Conservation (phyloP, 2,797 vertebrate genomes). For the Pangasius krempfi region DNA sequence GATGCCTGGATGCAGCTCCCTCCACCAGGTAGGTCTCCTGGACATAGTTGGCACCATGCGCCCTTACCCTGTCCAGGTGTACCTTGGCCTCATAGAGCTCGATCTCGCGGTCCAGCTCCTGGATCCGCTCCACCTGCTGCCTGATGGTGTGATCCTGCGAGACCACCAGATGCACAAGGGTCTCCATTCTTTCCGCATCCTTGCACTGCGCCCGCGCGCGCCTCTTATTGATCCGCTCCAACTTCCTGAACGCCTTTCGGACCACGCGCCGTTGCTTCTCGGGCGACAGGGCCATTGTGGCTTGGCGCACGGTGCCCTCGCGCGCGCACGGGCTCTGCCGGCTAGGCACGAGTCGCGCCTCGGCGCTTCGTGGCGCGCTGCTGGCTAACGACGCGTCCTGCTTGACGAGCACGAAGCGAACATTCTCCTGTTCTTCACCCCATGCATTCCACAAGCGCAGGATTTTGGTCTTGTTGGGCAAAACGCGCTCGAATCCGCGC, state of each 20-base stretch:
- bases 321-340: constrained; percentile 79
- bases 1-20: constrained; percentile 21
- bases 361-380: constrained; percentile 88
- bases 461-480: constrained; percentile 93
- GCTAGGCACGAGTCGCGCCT: constrained; percentile 91
- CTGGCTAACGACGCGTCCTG: constrained; percentile 89
- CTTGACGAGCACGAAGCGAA: constrained; percentile 91
- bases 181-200: constrained; percentile 93
- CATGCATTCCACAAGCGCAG: constrained; percentile 92
- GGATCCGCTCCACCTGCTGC: constrained; percentile 90
- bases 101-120: constrained; percentile 91
- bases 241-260: constrained; percentile 92
- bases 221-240: constrained; percentile 92
- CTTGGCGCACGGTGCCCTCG: constrained; percentile 60
- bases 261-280: constrained; percentile 92
- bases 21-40: constrained; percentile 95
- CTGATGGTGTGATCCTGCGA: constrained; percentile 98
- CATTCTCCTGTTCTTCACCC: constrained; percentile 92
- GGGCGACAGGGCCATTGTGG: constrained; percentile 75
- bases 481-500: constrained; percentile 91
- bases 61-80: constrained; percentile 88
- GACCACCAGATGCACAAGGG: constrained; percentile 92
- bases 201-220: constrained; percentile 73
- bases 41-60: constrained; percentile 93
- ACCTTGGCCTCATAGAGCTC: constrained; percentile 89